Evolutionary conservation across 2,888 invertebrate genomes (phyloP).

Genomic region (Drosophila robusta): DNA sequence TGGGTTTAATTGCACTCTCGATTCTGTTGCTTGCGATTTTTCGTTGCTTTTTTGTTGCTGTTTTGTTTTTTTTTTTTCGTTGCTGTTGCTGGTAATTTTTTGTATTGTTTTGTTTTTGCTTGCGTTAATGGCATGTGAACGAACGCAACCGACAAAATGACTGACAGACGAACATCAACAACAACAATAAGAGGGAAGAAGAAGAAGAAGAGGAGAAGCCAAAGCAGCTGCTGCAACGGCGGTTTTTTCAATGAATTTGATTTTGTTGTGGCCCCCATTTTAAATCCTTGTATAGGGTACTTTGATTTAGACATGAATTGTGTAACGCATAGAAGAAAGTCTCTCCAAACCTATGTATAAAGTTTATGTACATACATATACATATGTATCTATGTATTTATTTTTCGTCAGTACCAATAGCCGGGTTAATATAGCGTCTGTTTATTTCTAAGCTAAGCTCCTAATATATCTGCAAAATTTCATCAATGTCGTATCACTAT

Average conservation of each 20-base stretch:
- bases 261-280: constrained; percentile 14
- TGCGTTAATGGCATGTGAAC: constrained; percentile 58
- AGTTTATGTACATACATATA: too few relatives aligned
- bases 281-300: too few relatives aligned
- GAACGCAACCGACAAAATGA: constrained; percentile 25
- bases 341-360: too few relatives aligned
- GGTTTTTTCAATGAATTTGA: constrained; percentile 26
- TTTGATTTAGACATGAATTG: too few relatives aligned
- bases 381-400: too few relatives aligned
- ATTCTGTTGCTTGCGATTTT: constrained; percentile 25
- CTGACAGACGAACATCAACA: constrained; percentile 8
- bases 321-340: too few relatives aligned
- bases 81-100: too few relatives aligned
- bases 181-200: constrained; percentile 1
- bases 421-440: too few relatives aligned
- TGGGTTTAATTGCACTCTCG: constrained; percentile 67
- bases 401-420: too few relatives aligned
- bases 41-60: not conserved
- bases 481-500: too few relatives aligned
- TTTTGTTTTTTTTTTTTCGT: constrained; percentile 16
- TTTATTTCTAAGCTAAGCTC: too few relatives aligned
- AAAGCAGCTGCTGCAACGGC: constrained; percentile 17
- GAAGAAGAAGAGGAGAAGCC: not conserved
- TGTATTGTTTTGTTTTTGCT: constrained; percentile 34
- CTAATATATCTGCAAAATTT: too few relatives aligned